Evolutionary conservation across 2,888 invertebrate species (phyloP).

Genomic region (Cryptosula pallasiana): DNA sequence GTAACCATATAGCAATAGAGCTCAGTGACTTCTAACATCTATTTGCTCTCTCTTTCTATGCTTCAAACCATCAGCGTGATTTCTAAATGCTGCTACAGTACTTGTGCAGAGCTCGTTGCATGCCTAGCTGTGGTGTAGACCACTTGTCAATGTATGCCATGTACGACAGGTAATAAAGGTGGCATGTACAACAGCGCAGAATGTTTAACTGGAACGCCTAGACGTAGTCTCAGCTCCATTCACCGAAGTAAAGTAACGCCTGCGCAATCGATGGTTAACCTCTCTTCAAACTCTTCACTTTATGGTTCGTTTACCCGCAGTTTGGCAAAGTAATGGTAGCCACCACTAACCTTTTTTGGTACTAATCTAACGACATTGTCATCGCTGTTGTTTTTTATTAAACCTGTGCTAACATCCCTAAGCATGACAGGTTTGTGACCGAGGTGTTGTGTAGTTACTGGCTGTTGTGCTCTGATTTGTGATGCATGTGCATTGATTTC

Average conservation of each 20-base stretch:
- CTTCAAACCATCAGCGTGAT: too few relatives aligned
- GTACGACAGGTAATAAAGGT: slow-evolving; percentile 18
- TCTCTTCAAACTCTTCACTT: slow-evolving; percentile 12
- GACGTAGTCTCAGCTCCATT: slow-evolving; percentile 22
- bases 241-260: slow-evolving; percentile 23
- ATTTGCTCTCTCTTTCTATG: too few relatives aligned
- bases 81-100: too few relatives aligned
- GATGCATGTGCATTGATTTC: neutral
- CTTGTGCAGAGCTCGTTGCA: neutral
- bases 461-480: neutral
- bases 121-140: neutral
- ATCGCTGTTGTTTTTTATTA: neutral
- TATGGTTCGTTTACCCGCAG: slow-evolving; percentile 14
- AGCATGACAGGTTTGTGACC: neutral
- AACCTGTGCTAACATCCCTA: neutral
- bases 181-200: slow-evolving; percentile 22
- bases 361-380: neutral
- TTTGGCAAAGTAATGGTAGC: neutral
- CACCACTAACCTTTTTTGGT: neutral
- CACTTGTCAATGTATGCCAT: slow-evolving; percentile 1
- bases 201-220: slow-evolving; percentile 21
- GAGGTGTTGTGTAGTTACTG: too few relatives aligned
- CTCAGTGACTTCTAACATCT: neutral
- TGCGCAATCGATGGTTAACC: slow-evolving; percentile 24
- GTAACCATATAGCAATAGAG: too few relatives aligned